Evolutionary conservation across 2,113 vertebrate species (phyloP).

Genomic region (Chaetodon auriga): DNA sequence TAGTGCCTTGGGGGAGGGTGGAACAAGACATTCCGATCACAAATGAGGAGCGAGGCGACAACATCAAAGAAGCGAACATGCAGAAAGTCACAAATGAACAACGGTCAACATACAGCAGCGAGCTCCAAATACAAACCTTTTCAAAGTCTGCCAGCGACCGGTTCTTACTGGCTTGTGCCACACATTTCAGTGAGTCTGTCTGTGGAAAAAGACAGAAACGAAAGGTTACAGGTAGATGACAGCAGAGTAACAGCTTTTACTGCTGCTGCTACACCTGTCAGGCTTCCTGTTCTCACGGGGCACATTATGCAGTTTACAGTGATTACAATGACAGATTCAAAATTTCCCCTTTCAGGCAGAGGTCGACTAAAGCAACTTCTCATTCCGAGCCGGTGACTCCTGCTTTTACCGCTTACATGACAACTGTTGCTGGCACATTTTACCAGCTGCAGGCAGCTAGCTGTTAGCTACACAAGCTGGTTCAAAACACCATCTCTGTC

Average conservation of each 20-base stretch:
- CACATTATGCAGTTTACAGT: not conserved
- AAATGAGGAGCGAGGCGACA: not conserved
- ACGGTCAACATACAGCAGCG: not conserved
- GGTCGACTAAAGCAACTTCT: no score
- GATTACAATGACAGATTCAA: no score
- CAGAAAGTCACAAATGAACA: no score
- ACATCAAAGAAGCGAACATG: no score
- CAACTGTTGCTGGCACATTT: no score
- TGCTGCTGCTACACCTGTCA: not conserved
- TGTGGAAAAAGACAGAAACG: conserved; percentile 57
- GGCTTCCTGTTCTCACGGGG: not conserved
- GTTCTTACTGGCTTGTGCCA: conserved; percentile 97
- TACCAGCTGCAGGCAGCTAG: no score
- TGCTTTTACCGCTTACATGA: no score
- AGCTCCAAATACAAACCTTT: conserved; percentile 86
- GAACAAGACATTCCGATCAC: not conserved
- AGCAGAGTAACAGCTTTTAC: not conserved
- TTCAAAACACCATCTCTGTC: no score
- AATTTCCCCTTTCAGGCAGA: no score
- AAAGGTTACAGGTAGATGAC: not conserved
- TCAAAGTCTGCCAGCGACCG: conserved; percentile 96
- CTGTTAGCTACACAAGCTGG: no score
- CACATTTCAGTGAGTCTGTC: conserved; percentile 96
- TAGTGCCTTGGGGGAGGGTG: conserved; percentile 84
- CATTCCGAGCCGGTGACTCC: no score